phyloP scores from a whole-genome alignment of 2,113 vertebrate genomes.

The Petromus typicus region DNA sequence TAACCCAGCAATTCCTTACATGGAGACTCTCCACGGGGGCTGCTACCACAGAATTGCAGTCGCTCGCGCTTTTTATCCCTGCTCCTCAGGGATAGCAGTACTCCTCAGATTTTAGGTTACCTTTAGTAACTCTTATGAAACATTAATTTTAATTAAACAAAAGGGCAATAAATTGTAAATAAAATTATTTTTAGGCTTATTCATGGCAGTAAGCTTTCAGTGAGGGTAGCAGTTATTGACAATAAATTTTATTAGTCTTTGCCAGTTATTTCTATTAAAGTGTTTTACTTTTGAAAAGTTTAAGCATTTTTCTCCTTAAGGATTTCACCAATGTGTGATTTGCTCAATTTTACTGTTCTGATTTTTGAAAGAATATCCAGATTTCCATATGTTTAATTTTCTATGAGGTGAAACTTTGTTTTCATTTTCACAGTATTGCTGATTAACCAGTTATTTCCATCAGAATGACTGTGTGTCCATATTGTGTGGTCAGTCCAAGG shows the following conservation, averaged over 20 bases:
- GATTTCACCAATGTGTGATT: constrained; percentile 8
- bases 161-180: neutral
- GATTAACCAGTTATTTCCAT: neutral
- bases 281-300: constrained; percentile 14
- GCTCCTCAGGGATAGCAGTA: too few relatives aligned
- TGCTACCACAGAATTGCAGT: neutral
- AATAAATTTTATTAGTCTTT: neutral
- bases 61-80: neutral
- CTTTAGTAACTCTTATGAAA: constrained; percentile 23
- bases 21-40: neutral
- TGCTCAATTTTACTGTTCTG: neutral
- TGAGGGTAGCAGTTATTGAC: neutral
- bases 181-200: neutral
- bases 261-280: constrained; percentile 13
- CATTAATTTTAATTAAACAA: constrained; percentile 23
- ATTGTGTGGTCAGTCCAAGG: neutral
- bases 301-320: neutral
- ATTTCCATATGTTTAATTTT: constrained; percentile 40
- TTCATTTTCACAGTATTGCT: neutral
- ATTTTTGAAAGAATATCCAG: neutral
- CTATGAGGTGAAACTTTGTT: neutral
- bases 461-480: neutral
- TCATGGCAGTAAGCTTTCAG: neutral
- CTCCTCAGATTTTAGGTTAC: neutral
- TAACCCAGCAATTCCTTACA: neutral